Evolutionary conservation across 2,113 vertebrate species (phyloP).

Genomic region (Casuarius casuarius): DNA sequence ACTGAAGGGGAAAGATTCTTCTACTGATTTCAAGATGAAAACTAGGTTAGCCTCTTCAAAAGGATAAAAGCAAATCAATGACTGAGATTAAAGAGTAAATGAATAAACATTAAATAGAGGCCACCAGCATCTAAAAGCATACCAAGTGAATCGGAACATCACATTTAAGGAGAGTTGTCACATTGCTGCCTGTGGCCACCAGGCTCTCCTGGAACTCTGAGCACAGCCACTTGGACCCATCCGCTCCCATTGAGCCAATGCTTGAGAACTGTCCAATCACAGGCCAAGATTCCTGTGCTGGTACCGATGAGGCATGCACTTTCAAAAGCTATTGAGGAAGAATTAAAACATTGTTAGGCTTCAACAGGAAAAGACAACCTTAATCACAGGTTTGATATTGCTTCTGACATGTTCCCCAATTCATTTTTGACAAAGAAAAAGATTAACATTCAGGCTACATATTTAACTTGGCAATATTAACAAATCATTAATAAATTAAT

Average conservation of each 20-base stretch:
- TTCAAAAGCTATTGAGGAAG: constrained; percentile 77
- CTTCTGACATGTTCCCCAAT: not conserved
- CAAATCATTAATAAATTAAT: not conserved
- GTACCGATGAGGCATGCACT: constrained; percentile 67
- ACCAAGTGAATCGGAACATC: constrained; percentile 87
- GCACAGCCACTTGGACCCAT: constrained; percentile 92
- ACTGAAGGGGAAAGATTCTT: not conserved
- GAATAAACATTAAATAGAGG: not conserved
- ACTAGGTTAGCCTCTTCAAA: not conserved
- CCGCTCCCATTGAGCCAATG: constrained; percentile 93
- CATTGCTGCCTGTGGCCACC: constrained; percentile 73
- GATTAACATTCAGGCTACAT: not conserved
- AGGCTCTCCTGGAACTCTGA: constrained; percentile 92
- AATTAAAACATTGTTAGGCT: not conserved
- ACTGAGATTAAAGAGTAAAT: not conserved
- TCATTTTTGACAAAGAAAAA: not conserved
- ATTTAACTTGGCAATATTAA: not conserved
- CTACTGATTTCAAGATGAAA: not conserved
- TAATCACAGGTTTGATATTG: not conserved
- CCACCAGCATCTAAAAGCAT: not conserved
- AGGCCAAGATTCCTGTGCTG: constrained; percentile 83
- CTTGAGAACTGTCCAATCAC: constrained; percentile 96
- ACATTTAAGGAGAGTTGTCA: constrained; percentile 34
- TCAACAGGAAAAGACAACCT: not conserved
- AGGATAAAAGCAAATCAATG: not conserved